Evolutionary conservation across 2,888 invertebrate genomes (phyloP), one percentile per base, ranked within the genome.

Genomic region (Charanyca ferruginea): DNA sequence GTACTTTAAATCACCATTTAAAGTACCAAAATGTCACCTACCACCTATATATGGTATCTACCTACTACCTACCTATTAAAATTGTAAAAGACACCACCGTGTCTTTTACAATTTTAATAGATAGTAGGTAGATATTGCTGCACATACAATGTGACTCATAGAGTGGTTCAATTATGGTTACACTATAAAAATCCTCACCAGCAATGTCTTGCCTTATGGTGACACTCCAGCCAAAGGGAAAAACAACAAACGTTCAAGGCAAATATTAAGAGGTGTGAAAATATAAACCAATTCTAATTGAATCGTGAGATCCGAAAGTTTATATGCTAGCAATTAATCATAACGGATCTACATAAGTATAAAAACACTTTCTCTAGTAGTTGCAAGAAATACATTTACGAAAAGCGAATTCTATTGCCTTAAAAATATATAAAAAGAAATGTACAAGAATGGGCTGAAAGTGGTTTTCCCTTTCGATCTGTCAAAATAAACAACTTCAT

Each of bases 141-240:
- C 47, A 66, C n/a, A 28, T 7, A 11, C 20, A 32, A 32, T 4
- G 28, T 57, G n/a, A 55, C n/a, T 65, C 55, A 54, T 64, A 45
- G 52, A 57, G 62, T 47, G 32, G 49, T 35, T 66, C 70, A 66
- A 62, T 72, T 70, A 73, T 67, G 67, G 65, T 78, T 75, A 60
- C 58, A 45, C 64, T 53, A 67, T 75, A 77, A 78, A 83, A 77
- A 70, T 62, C 77, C 45, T 64, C 5, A 66, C 58, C 5, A 28
- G 28, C 7, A 28, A 4, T 28, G 2, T 7, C 6, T 28, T 28
- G 28, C 28, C 28, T 60, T 0, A 25, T 20, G 11, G 25, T 25
- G 3, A 60, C 13, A 20, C 11, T 57, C 7, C 8, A 9, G 13
- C 58, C 8, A 32, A 4, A 6, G n/a, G 28, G 7, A 28, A 28